These are phyloP conservation scores for Chymomyza amoena DNA, from an alignment of 2,888 invertebrate genomes.

Conservation along the genomic window DNA sequence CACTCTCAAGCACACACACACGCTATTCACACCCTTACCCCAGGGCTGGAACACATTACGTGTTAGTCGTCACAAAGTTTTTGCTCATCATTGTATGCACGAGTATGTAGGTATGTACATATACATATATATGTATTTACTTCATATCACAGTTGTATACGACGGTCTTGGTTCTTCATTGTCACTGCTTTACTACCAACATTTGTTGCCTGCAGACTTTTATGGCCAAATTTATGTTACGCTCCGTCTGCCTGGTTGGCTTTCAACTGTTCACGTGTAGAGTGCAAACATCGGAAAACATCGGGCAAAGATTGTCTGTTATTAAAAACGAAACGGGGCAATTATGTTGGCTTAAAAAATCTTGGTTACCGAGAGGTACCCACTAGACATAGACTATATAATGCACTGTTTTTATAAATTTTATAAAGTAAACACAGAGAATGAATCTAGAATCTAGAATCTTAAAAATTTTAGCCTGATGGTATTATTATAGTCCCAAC, in stretches of 20 bases:
- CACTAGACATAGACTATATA: no score
- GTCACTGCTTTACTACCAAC: background rate
- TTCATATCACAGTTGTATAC: background rate
- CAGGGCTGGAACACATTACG: background rate
- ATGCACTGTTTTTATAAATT: no score
- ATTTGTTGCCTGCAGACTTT: background rate
- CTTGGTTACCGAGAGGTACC: no score
- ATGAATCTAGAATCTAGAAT: no score
- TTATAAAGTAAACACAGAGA: no score
- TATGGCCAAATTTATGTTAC: background rate
- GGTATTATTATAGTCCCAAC: no score
- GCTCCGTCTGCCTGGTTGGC: background rate
- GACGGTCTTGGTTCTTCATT: background rate
- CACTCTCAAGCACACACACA: background rate
- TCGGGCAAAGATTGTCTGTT: conserved; percentile 65
- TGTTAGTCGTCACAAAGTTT: background rate
- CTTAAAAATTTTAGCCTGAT: no score
- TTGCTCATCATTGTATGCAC: background rate
- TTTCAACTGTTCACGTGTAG: conserved; percentile 14
- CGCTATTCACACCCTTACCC: background rate
- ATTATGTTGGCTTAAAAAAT: conserved; percentile 32
- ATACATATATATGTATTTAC: background rate
- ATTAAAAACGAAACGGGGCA: conserved; percentile 70
- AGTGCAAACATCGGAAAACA: conserved; percentile 2
- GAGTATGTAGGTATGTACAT: background rate